Evolutionary conservation across 1,140 invertebrate species (phyloP), one percentile per base, ranked within the genome.

Genomic region (Calycopis cecrops): DNA sequence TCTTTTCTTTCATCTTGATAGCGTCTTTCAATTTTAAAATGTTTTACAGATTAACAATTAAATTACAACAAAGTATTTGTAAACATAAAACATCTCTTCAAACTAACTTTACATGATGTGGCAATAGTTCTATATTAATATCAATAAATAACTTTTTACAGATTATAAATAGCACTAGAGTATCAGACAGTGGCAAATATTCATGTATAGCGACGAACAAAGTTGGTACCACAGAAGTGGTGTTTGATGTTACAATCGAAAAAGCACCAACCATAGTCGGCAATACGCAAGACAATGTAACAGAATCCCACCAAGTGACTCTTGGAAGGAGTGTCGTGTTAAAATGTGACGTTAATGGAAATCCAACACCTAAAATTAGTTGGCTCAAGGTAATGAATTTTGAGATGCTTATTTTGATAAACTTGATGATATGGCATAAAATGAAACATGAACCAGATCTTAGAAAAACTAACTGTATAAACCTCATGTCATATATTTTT

Each of bases 141-240:
- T 2, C 1, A 16, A 17, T 6, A 44, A 18, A 16, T 9, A 44
- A 44, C 9, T 9, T 44, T 16, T 44, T 16, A 17, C 62, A 87
- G 84, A 54, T 70, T n/a, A 79, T 87, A 58, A 69, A 74, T 40
- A 75, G 71, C 17, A 75, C 79, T 8, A 63, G 78, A 52, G 65
- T 76, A 16, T 68, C 70, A 4, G 85, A 88, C 63, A 76, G 71
- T 48, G 85, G 86, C 1, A 75, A 77, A 34, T 88, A 88, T 59
- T 77, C 82, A 3, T 88, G 87, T 57, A 67, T 87, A 4, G 72
- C 79, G 59, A 84, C 78, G 0, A 88, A 87, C 65, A 79, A 77
- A 63, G 79, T 85, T 9, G 87, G 86, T 8, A 71, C 72, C 10
- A 75, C 76, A 0, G 84, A 87, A 62, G 52, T 84, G 0, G 52